phyloP scores from a whole-genome alignment of 2,888 invertebrate species.

The Yponomeuta malinellus region DNA sequence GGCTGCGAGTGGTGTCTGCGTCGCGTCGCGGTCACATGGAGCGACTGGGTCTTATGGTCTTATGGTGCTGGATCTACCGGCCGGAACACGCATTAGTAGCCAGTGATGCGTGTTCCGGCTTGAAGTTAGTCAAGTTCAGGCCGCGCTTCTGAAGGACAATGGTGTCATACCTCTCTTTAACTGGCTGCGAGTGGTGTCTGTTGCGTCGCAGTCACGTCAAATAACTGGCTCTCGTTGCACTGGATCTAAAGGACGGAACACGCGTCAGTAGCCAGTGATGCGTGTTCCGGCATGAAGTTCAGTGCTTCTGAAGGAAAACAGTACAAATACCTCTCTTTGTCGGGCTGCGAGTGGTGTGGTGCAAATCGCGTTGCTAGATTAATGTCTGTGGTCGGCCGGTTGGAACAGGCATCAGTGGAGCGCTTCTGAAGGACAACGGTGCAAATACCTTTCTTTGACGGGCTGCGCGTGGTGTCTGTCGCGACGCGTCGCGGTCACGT shows the following conservation, averaged over 20 bases:
- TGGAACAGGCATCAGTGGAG: too few relatives aligned
- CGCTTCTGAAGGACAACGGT: background rate
- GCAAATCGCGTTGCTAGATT: too few relatives aligned
- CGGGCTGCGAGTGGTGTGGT: too few relatives aligned
- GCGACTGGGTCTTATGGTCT: too few relatives aligned
- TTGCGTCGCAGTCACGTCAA: slow-evolving; percentile 26
- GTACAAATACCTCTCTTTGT: too few relatives aligned
- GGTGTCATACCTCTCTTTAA: slow-evolving; percentile 53
- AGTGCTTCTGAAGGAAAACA: slow-evolving; percentile 79
- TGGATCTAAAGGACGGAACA: too few relatives aligned
- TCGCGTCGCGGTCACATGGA: slow-evolving; percentile 25
- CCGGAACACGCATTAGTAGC: too few relatives aligned
- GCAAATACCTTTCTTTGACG: slow-evolving; percentile 54
- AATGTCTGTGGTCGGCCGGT: too few relatives aligned
- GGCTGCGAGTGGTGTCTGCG: slow-evolving; percentile 55
- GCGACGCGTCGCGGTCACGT: slow-evolving; percentile 75
- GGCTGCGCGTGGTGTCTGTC: slow-evolving; percentile 60
- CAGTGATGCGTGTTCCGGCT: slow-evolving; percentile 28
- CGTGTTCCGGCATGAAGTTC: slow-evolving; percentile 58
- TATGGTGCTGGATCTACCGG: too few relatives aligned
- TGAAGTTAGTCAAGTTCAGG: slow-evolving; percentile 49
- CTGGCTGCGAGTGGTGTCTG: slow-evolving; percentile 56
- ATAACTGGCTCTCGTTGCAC: too few relatives aligned
- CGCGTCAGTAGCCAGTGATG: too few relatives aligned
- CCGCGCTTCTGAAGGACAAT: too few relatives aligned